These are phyloP conservation scores for Anniella stebbinsi DNA, from an alignment of 2,797 vertebrate species.

Conservation along the genomic window DNA sequence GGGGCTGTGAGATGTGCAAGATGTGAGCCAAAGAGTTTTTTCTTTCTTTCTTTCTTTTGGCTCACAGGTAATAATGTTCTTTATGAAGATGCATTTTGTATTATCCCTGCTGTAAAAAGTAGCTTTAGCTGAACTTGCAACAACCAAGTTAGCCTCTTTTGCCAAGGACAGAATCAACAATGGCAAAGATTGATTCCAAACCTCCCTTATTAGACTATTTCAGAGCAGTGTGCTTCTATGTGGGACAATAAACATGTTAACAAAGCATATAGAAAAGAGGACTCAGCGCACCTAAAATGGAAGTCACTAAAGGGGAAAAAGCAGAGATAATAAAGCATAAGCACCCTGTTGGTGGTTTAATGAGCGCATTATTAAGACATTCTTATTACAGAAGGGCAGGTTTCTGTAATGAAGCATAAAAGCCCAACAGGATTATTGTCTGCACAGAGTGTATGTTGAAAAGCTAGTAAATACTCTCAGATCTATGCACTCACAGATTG, in stretches of 20 bases:
- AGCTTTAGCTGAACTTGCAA: neutral
- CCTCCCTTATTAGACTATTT: slow-evolving; percentile 32
- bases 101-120: neutral
- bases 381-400: neutral
- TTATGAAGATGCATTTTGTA: slow-evolving; percentile 7
- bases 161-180: neutral
- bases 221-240: slow-evolving; percentile 34
- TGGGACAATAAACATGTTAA: slow-evolving; percentile 36
- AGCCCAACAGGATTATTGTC: neutral
- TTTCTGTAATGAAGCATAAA: neutral
- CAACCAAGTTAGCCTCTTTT: neutral
- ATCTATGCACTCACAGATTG: neutral
- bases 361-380: neutral
- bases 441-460: neutral
- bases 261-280: slow-evolving; percentile 30
- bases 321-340: slow-evolving; percentile 7
- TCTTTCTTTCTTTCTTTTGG: neutral
- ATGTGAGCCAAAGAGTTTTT: neutral
- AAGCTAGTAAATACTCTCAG: neutral
- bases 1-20: neutral
- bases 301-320: neutral
- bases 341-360: neutral
- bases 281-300: slow-evolving; percentile 32
- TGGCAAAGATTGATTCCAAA: neutral
- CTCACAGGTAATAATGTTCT: neutral